Conservation (phyloP, 2,113 vertebrate species). For the Phocoena sinus region DNA sequence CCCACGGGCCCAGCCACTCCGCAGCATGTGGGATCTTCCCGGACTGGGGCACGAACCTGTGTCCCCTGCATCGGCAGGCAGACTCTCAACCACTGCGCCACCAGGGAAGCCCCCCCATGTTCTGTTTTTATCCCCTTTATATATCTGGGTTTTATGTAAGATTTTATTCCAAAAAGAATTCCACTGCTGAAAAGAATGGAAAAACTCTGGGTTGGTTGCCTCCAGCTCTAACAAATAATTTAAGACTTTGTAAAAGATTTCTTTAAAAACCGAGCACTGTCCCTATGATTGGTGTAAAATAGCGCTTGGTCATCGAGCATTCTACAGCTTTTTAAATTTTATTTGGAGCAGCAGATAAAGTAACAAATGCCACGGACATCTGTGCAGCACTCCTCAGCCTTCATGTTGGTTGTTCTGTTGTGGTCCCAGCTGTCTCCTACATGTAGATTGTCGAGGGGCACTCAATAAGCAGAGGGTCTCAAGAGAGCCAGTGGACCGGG, state of each 20-base stretch:
- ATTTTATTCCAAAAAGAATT: neutral
- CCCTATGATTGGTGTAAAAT: neutral
- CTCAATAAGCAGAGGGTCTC: neutral
- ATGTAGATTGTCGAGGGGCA: neutral
- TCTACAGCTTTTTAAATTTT: neutral
- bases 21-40: too few relatives aligned
- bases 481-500: neutral
- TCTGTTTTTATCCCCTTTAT: neutral
- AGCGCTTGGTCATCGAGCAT: neutral
- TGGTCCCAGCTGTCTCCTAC: neutral
- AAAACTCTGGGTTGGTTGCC: neutral
- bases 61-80: too few relatives aligned
- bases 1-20: too few relatives aligned
- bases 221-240: neutral
- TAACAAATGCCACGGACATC: neutral
- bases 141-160: neutral
- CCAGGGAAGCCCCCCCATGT: neutral
- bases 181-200: neutral
- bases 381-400: neutral
- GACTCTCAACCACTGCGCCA: too few relatives aligned
- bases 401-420: rapidly evolving
- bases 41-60: too few relatives aligned
- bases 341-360: neutral
- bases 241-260: neutral
- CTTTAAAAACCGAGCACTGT: neutral